Conservation (phyloP, 2,888 invertebrate species). For the Agonopterix alstromeriana region DNA sequence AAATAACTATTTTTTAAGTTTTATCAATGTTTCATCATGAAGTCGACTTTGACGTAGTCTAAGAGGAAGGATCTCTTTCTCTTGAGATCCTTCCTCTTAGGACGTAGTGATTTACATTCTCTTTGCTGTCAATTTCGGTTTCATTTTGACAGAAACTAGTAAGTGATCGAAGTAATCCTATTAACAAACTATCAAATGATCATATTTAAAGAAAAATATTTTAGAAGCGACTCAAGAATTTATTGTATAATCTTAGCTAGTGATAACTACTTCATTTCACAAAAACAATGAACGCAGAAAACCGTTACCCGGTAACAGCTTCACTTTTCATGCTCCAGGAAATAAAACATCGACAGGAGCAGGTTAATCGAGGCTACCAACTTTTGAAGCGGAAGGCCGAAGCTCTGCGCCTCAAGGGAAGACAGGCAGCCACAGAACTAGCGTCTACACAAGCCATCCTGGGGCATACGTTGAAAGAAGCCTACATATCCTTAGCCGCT, state of each 20-base stretch:
- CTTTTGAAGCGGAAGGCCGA: constrained; percentile 57
- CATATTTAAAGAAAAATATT: not conserved
- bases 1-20: no score
- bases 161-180: not conserved
- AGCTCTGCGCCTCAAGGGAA: constrained; percentile 48
- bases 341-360: constrained; percentile 57
- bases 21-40: not conserved
- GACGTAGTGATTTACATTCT: no score
- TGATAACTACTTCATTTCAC: no score
- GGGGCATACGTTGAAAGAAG: constrained; percentile 54
- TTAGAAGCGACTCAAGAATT: no score
- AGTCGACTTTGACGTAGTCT: not conserved
- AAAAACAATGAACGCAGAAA: constrained; percentile 50
- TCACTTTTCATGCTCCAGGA: constrained; percentile 64
- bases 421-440: constrained; percentile 51
- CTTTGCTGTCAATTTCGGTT: not conserved
- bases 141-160: not conserved
- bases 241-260: no score
- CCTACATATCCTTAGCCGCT: constrained; percentile 63
- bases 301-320: constrained; percentile 60
- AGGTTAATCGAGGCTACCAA: constrained; percentile 55
- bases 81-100: no score
- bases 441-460: constrained; percentile 48
- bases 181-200: not conserved
- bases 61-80: no score